Base-by-base conservation (phyloP, 2,888 invertebrate genomes). In the Holacanthella duospinosa region DNA sequence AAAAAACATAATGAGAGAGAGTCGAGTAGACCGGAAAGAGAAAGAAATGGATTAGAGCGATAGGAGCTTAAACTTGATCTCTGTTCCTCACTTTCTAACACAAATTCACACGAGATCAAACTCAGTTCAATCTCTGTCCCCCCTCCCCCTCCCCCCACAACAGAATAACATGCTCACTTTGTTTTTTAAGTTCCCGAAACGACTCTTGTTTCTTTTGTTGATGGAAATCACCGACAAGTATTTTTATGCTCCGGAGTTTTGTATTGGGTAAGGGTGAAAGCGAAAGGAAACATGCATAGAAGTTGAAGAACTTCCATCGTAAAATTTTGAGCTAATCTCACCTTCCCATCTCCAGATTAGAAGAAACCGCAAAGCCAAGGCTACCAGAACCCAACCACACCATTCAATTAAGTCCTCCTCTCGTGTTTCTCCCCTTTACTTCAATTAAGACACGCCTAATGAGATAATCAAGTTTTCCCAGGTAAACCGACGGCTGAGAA, bases 321-420 rank as follows among this genome's bases (percentile, higher is more conserved):
- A 53, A 48, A 48, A 4, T 48, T 48, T 48, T 48, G 6, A 36
- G 9, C 53, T 53, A 58, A 62, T 62, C 62, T 53, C 21, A 26
- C 29, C 53, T 60, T 63, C 59, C 62, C 61, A 64, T 67, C 66
- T 63, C 44, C 62, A 64, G 65, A 68, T 64, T 64, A 64, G 48
- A 16, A 48, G n/a, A n/a, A n/a, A 19, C 53, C 59, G 63, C 55
- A 64, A 63, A 48, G 48, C 48, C 21, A 48, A 48, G 16, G 48
- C 19, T 48, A 16, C 57, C 64, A 29, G 56, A 64, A 59, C 60
- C n/a, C 55, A 56, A 55, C 63, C 60, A 59, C 66, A 68, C 68
- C 71, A 71, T 71, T 71, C 71, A 71, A 71, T 71, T 71, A 70
- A 70, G 70, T 70, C 68, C 65, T 70, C 66, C 67, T 66, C 66